A percentile compares a stretch with the other conserved stretches of the same genome.
Conservation (phyloP, 2,888 invertebrate species). For the Parascotia fuliginaria region DNA sequence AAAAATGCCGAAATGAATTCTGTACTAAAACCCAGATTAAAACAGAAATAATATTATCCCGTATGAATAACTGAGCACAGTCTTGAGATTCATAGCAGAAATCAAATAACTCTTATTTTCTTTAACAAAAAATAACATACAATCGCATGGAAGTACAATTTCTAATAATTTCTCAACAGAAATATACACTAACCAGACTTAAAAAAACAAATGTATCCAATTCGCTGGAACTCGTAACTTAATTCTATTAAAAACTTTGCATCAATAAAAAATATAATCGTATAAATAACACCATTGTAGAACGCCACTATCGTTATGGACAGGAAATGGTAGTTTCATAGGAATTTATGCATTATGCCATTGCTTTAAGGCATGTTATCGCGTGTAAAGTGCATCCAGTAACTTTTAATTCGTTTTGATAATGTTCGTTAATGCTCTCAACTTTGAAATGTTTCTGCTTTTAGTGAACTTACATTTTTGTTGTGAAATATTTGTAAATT, state of each 20-base stretch:
- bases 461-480: constrained; percentile 10
- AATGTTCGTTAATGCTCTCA: constrained; percentile 15
- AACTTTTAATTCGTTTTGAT: constrained; percentile 16
- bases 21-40: too few relatives aligned
- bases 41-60: too few relatives aligned
- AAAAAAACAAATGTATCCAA: too few relatives aligned
- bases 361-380: constrained; percentile 7
- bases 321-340: constrained; percentile 2
- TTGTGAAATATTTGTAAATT: neutral
- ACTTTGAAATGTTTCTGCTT: constrained; percentile 8
- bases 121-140: too few relatives aligned
- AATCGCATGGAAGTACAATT: too few relatives aligned
- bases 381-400: constrained; percentile 13
- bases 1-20: too few relatives aligned
- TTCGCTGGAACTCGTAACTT: constrained; percentile 16
- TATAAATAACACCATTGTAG: constrained; percentile 15
- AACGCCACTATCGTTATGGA: constrained; percentile 13
- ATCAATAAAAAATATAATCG: constrained; percentile 20
- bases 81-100: too few relatives aligned
- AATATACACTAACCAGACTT: too few relatives aligned
- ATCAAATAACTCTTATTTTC: too few relatives aligned
- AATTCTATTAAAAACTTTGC: constrained; percentile 1
- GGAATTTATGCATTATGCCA: constrained; percentile 13
- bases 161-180: too few relatives aligned
- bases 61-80: too few relatives aligned